Base-by-base conservation (phyloP, 2,113 vertebrate genomes). In the Passerina amoena region DNA sequence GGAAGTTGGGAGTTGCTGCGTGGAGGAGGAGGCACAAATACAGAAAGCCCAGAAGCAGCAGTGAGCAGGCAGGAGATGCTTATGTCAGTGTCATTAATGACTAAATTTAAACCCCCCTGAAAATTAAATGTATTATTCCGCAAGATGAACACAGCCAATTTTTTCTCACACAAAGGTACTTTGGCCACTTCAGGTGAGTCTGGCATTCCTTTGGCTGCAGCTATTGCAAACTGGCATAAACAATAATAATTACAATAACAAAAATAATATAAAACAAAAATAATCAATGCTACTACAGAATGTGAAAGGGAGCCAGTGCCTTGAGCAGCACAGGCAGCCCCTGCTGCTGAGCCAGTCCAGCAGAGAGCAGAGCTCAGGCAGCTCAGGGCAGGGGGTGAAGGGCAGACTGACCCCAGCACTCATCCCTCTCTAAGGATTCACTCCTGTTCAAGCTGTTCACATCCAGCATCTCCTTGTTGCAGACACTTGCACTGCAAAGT, bases 341-440 rank as follows among this genome's bases (percentile, higher is more conserved):
- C 64, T 12, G 4, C 51, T 33, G 78, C 68, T 23, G 37, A 33
- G 31, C 63, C 91, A 72, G 48, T 15, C 33, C 63, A 18, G 73
- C 59, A 16, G 33, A 10, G 37, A 11, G 1, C 12, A 2, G 2
- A 63, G 11, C 17, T 19, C 56, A 7, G 77, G 73, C 61, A 51
- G 54, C 79, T 33, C 38, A 4, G 66, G 3, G 18, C 35, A 57
- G 31, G 16, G n/a, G 27, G 2, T 5, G 33, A n/a, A 11, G 1
- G 9, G 45, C 73, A 42, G 9, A 5, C 40, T 45, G 81, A 19
- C 25, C 60, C 15, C 60, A 48, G 66, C 37, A 7, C 72, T 53
- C 54, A 0, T 1, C 64, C 51, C 23, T 20, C 37, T 22, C 22
- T 9, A 4, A 27, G 24, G 28, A n/a, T 7, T 33, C 0, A 0